These are phyloP conservation scores for Agrochola lota DNA, from an alignment of 2,888 invertebrate species.

Conservation along the genomic window DNA sequence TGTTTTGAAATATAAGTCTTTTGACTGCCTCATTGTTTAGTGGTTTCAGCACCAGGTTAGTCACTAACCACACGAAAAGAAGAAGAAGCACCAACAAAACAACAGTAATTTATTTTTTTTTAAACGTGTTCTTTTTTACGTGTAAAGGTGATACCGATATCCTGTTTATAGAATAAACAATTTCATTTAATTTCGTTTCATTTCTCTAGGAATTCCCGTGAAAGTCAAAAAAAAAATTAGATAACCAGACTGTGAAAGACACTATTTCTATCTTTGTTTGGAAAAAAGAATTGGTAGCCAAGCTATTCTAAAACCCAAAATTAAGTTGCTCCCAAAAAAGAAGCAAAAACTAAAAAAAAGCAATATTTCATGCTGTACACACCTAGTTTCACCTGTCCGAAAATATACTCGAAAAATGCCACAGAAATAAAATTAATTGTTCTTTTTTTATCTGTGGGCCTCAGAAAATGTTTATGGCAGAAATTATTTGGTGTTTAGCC, in stretches of 20 bases:
- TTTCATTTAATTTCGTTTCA: too few species aligned
- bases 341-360: conserved; percentile 72
- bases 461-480: conserved; percentile 84
- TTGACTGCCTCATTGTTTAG: background rate
- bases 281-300: conserved; percentile 11
- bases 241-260: background rate
- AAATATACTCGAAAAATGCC: conserved; percentile 82
- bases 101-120: background rate
- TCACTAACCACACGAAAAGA: too few species aligned
- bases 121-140: too few species aligned
- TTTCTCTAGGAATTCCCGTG: background rate
- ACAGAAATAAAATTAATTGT: conserved; percentile 87
- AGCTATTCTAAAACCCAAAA: conserved; percentile 65
- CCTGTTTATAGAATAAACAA: too few species aligned
- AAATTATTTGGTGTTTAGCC: conserved; percentile 90
- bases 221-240: background rate
- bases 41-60: background rate
- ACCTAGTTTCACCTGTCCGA: conserved; percentile 83
- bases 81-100: background rate
- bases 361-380: conserved; percentile 76
- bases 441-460: conserved; percentile 79
- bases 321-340: conserved; percentile 69
- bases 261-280: background rate
- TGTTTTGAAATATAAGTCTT: background rate
- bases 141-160: too few species aligned